Base-by-base conservation (phyloP, 2,113 vertebrate genomes). In the Cricetomys ansorgei region DNA sequence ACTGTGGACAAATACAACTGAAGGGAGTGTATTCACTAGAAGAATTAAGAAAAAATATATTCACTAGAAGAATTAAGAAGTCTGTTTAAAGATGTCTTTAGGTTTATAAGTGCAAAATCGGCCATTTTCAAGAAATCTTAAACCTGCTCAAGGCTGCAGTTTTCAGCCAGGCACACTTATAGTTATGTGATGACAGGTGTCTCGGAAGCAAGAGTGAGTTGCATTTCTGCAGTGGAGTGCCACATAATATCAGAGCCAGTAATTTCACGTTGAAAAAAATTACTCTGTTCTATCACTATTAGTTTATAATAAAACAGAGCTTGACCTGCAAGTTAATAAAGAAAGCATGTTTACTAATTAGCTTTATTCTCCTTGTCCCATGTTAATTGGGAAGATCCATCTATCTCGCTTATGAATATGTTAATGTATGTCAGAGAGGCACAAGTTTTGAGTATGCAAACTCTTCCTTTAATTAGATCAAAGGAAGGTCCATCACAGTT, bases 381-480 rank as follows among this genome's bases (percentile, higher is more conserved):
- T 95, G 98, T 98, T 99, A 99, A 99, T 98, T 98, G 98, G 98
- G 98, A 98, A 98, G 98, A 98, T 98, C 98, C 98, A 98, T 98
- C 98, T 97, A 98, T 98, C 98, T 98, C 97, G 97, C 97, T 98
- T 98, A 98, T 98, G 97, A 98, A 98, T 98, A 99, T 98, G 98
- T 98, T 98, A 98, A 99, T 98, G 48, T 97, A 96, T 98, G 98
- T 98, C 98, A 98, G 96, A 96, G 97, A 97, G 91, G 89, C 98
- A 97, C 95, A 98, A 97, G 95, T 98, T 99, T 98, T 93, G 96
- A 97, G 97, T 93, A 88, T 75, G 92, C 79, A 96, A 96, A 98
- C 94, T 98, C 97, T 97, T 94, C 98, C 69, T 98, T 98, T 99
- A 99, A 99, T 99, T 99, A 98, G 98, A 99, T 98, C 98, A 98